These are phyloP conservation scores for Chamaea fasciata DNA, from an alignment of 2,113 vertebrate genomes.

Conservation along the genomic window DNA sequence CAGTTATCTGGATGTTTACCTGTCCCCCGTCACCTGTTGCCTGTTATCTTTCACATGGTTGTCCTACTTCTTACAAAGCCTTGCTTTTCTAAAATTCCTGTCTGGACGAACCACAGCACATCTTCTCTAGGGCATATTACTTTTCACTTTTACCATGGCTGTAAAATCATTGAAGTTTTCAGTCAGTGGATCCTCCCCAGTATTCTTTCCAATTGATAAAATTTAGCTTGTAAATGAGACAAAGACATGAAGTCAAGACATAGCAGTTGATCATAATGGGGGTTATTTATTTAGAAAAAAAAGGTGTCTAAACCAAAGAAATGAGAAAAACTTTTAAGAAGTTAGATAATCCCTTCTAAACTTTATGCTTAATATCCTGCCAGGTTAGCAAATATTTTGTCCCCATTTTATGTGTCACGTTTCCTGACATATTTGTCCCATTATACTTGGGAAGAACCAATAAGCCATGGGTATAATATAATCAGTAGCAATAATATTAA, in stretches of 20 bases:
- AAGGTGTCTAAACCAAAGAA: background rate
- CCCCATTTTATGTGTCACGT: background rate
- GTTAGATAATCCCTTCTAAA: background rate
- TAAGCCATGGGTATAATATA: background rate
- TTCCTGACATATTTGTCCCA: background rate
- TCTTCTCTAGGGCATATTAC: background rate
- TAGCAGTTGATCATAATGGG: background rate
- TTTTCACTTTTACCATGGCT: background rate
- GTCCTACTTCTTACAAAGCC: background rate
- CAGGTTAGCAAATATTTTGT: background rate
- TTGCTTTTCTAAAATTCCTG: background rate
- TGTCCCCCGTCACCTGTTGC: background rate
- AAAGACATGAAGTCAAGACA: background rate
- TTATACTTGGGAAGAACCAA: background rate
- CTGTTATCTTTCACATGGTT: background rate
- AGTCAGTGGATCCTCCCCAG: rapidly evolving
- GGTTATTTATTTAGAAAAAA: background rate
- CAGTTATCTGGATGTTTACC: background rate
- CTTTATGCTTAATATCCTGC: background rate
- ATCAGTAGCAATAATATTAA: background rate
- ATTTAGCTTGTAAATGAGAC: background rate
- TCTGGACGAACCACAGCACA: background rate
- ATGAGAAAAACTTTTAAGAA: background rate
- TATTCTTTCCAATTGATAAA: background rate
- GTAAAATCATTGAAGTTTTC: background rate